Evolutionary conservation across 1,140 invertebrate genomes (phyloP), one percentile per base, ranked within the genome.

Genomic region (Tetranychus cinnabarinus): DNA sequence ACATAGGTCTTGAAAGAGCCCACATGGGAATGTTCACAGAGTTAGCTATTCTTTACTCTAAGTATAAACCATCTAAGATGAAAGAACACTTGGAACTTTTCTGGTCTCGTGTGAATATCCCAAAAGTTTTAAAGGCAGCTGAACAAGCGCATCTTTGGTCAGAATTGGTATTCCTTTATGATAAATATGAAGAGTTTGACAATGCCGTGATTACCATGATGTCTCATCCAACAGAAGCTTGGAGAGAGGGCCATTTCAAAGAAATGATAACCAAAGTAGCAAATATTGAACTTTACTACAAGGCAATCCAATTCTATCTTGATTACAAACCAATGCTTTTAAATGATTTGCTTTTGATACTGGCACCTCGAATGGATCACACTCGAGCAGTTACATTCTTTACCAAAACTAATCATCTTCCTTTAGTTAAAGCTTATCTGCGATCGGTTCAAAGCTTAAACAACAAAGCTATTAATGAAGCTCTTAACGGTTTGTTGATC

Each of bases 1-100:
- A 96, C 90, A 23, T 23, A 75, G 78, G 95, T 1, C 73, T 98
- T 47, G 96, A 99, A 74, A 79, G 96, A 46, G 95, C 95, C 33
- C 96, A 99, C 69, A 98, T 99, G 95, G 96, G 96, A 62, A 99
- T 99, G 93, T 99, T 99, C 73, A 99, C 95, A 2, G 96, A 99
- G 73, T 76, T 99, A 63, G 96, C 93, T 56, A 96, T 97, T 70
- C 79, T 99, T 4, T 99, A 99, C 76, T 97, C 91, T 58, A 97
- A 97, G 76, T 98, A 92, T 75, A 98, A 98, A 75, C 89, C 95
- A 0, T 86, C 86, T 61, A 96, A 97, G 74, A 97, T 99, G 92
- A 81, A 90, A 58, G 96, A 99, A 74, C 96, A 99, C 75, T 77
- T 99, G 61, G 95, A 99, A 73, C 77, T 99, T 13, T 99, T 99